Percentiles rank a stretch among this genome's conserved stretches.
phyloP scores from a whole-genome alignment of 1,140 invertebrate species.

The Calosoma granatense region DNA sequence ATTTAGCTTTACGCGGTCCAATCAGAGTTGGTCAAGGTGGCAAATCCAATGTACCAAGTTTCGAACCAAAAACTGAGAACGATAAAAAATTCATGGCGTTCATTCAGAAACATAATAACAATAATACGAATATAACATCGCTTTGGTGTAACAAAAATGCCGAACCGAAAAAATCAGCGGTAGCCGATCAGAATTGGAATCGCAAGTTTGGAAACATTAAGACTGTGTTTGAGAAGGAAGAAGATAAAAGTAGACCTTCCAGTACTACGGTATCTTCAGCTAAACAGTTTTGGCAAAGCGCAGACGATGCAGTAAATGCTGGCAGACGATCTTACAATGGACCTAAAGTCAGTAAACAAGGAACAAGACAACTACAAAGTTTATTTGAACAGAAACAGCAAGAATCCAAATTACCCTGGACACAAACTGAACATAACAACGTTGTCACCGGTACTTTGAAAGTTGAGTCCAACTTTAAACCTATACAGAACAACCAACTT shows the following conservation, averaged over 20 bases:
- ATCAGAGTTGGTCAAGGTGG: conserved; percentile 44
- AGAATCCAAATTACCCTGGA: conserved; percentile 33
- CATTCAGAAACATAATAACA: conserved; percentile 60
- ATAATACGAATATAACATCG: conserved; percentile 24
- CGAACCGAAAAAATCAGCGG: neutral
- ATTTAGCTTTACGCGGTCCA: conserved; percentile 41
- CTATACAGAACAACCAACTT: conserved; percentile 9
- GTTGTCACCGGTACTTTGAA: conserved; percentile 37
- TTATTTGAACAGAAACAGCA: conserved; percentile 33
- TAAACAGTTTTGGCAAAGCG: conserved; percentile 45
- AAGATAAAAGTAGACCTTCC: conserved; percentile 26
- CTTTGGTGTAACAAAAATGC: conserved; percentile 19
- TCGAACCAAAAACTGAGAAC: conserved; percentile 72
- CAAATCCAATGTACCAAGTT: conserved; percentile 45
- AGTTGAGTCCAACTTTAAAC: conserved; percentile 29
- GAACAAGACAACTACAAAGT: conserved; percentile 31
- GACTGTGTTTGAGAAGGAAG: conserved; percentile 60
- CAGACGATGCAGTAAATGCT: conserved; percentile 34
- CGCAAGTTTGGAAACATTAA: conserved; percentile 75
- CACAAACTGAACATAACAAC: conserved; percentile 26
- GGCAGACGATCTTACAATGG: conserved; percentile 22
- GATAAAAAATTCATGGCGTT: conserved; percentile 76
- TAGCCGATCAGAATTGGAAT: conserved; percentile 51
- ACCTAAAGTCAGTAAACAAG: conserved; percentile 32
- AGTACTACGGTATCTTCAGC: conserved; percentile 35